Evolutionary conservation across 2,797 vertebrate species (phyloP).

Genomic region (Takifugu ocellatus): DNA sequence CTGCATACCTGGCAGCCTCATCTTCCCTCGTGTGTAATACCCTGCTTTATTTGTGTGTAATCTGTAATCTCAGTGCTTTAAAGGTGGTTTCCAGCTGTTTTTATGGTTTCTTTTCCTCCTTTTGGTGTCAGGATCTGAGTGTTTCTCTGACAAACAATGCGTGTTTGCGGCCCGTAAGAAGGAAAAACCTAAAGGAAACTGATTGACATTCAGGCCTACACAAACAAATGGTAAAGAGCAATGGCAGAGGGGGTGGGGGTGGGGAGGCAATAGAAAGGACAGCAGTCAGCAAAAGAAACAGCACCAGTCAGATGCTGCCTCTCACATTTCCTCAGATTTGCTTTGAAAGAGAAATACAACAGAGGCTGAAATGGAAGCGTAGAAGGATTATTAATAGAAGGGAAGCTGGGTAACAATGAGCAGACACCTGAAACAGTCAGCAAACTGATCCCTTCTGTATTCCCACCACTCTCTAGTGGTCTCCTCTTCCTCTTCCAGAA

Average conservation of each 20-base stretch:
- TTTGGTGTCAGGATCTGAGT: slow-evolving; percentile 1
- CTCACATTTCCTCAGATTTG: slow-evolving; percentile 14
- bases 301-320: slow-evolving; percentile 8
- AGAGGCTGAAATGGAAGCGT: not conserved
- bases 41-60: not conserved
- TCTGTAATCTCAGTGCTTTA: not conserved
- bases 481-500: not conserved
- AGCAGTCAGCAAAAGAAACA: slow-evolving; percentile 16
- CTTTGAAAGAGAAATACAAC: slow-evolving; percentile 5
- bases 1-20: too few relatives aligned
- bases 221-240: slow-evolving; percentile 12
- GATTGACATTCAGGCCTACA: slow-evolving; percentile 25
- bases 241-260: slow-evolving; percentile 15
- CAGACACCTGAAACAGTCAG: slow-evolving; percentile 20
- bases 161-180: slow-evolving; percentile 11
- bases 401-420: slow-evolving; percentile 17
- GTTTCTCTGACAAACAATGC: slow-evolving; percentile 26
- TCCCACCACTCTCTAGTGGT: not conserved
- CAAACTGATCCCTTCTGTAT: slow-evolving; percentile 22
- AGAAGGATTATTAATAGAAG: slow-evolving; percentile 20
- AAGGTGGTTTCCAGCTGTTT: slow-evolving; percentile 14
- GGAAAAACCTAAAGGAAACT: slow-evolving; percentile 24
- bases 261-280: slow-evolving; percentile 23
- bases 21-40: too few relatives aligned
- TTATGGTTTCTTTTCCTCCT: not conserved